phyloP scores from a whole-genome alignment of 2,113 vertebrate species.

The Atlantisia rogersi region DNA sequence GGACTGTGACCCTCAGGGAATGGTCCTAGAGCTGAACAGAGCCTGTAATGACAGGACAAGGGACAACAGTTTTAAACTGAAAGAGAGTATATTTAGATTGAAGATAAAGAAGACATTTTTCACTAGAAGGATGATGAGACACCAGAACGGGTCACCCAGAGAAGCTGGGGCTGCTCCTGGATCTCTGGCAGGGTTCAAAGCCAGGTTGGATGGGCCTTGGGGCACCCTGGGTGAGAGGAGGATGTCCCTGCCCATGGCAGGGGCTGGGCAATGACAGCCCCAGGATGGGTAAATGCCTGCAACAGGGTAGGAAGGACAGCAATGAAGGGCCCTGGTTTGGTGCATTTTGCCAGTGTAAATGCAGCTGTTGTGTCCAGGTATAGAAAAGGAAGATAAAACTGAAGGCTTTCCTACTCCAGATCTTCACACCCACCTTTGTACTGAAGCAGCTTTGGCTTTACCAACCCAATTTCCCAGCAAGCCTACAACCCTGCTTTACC shows the following conservation, averaged over 20 bases:
- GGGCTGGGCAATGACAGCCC: not conserved
- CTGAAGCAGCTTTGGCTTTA: not conserved
- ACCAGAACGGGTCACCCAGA: no score
- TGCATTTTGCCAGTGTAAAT: not conserved
- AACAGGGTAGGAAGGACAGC: not conserved
- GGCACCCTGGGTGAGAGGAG: fast-evolving
- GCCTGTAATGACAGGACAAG: not conserved
- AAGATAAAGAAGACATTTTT: no score
- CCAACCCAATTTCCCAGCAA: not conserved
- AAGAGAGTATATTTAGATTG: fast-evolving
- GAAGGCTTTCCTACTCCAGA: not conserved
- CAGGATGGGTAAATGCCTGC: not conserved
- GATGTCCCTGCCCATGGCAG: fast-evolving
- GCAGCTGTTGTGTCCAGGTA: not conserved
- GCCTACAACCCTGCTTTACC: not conserved
- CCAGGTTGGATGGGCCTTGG: not conserved
- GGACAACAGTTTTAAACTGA: not conserved
- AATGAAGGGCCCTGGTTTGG: not conserved
- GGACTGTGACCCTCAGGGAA: not conserved
- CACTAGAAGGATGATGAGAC: no score
- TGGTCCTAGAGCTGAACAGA: not conserved
- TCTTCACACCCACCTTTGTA: not conserved
- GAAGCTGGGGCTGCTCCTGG: no score
- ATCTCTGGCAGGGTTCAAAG: not conserved
- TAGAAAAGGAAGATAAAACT: not conserved